Base-by-base conservation (phyloP, 2,113 vertebrate genomes). In the Argyrosomus japonicus region DNA sequence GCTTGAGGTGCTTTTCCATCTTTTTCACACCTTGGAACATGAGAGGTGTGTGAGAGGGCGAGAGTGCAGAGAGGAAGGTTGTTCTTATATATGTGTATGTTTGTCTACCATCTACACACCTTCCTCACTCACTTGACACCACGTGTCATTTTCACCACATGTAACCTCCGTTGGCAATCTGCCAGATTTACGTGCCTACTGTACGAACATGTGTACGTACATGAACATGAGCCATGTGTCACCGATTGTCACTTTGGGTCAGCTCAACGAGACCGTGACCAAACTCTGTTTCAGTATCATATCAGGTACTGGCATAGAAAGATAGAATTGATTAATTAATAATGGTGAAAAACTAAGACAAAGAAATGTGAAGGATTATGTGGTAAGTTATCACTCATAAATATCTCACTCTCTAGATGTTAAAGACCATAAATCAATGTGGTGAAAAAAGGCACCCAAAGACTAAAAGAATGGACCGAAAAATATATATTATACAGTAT, bases 11-110 rank as follows among this genome's bases (percentile, higher is more conserved):
- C 19, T 92, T 87, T 84, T 88, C 69, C 9, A 60, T 88, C 77
- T 87, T 84, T 79, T 85, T 85, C 81, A 88, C 90, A 90, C 87
- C 87, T 89, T 77, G 73, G 76, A 94, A 88, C 76, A 87, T 77
- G 73, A 92, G 81, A 90, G 58, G 75, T 73, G 68, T 83, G 65
- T 53, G 21, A 87, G 82, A 60, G 63, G 80, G 36, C 6, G 21
- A 75, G 77, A 72, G 68, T 71, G 69, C 63, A 68, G 27, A 27
- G 68, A 64, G 72, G 56, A 77, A 17, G 23, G 45, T n/a, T 43
- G 11, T 53, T 62, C 47, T 68, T 58, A 36, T 14, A 12, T 64
- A 53, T 8, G 57, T 68, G 3, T 77, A 47, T 56, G 56, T 40
- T 53, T 72, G 23, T 56, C 63, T 61, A 27, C 56, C 54, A 75